These are phyloP conservation scores for Stercorarius parasiticus DNA, from an alignment of 2,113 vertebrate species.

Conservation along the genomic window DNA sequence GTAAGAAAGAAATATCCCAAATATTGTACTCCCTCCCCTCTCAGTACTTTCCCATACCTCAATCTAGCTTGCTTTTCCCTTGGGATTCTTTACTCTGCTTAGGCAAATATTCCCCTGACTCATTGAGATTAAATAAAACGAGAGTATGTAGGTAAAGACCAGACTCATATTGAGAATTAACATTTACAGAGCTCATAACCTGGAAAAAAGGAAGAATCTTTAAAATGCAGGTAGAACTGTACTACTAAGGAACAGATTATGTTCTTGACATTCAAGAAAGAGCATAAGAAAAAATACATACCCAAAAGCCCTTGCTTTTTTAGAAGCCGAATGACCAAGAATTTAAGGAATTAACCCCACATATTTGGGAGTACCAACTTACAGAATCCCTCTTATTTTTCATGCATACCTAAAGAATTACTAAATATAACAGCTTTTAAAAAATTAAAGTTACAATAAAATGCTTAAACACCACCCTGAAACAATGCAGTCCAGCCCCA, in stretches of 20 bases:
- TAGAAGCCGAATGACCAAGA: neutral
- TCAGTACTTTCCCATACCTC: neutral
- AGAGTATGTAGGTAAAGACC: slow-evolving; percentile 18
- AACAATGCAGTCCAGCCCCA: neutral
- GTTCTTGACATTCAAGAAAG: slow-evolving; percentile 52
- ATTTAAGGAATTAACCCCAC: neutral
- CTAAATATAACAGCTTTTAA: neutral
- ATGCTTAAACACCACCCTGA: neutral
- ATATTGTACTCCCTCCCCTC: neutral
- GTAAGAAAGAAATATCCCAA: neutral
- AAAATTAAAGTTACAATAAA: neutral
- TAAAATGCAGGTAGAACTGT: slow-evolving; percentile 30
- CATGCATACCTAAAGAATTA: neutral
- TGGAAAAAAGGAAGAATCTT: neutral
- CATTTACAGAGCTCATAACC: slow-evolving; percentile 61
- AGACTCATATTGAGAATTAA: slow-evolving; percentile 43
- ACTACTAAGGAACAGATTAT: slow-evolving; percentile 30
- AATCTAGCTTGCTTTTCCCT: neutral
- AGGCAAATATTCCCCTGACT: slow-evolving; percentile 40
- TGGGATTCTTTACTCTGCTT: slow-evolving; percentile 24
- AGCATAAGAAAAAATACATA: neutral
- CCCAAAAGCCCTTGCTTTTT: neutral
- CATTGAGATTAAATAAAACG: slow-evolving; percentile 39
- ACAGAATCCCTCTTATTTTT: neutral
- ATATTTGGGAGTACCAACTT: neutral